A percentile compares a stretch with the other conserved stretches of the same genome.
phyloP scores from a whole-genome alignment of 2,797 vertebrate species.

The Corythornis leucogaster region DNA sequence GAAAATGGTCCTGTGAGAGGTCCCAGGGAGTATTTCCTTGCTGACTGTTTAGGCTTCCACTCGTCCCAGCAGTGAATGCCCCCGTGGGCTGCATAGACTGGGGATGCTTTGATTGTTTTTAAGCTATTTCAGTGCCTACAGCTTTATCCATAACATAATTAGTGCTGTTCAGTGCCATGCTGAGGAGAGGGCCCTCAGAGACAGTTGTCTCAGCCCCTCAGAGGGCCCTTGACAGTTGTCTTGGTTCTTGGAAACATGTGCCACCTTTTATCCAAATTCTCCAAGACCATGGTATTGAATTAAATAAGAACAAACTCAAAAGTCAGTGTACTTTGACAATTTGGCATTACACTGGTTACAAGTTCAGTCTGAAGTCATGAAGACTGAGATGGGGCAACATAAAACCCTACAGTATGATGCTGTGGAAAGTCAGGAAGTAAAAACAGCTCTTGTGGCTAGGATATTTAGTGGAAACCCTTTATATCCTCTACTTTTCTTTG shows the following conservation, averaged over 20 bases:
- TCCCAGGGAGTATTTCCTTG: neutral
- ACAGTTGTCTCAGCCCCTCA: no score
- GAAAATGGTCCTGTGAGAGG: neutral
- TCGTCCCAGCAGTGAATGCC: neutral
- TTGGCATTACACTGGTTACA: neutral
- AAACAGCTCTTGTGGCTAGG: neutral
- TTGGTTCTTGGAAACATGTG: neutral
- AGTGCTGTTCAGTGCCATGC: neutral
- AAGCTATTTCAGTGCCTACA: neutral
- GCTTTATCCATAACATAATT: neutral
- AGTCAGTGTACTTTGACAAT: neutral
- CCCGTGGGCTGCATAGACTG: no score
- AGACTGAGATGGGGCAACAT: neutral
- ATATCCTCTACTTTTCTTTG: neutral
- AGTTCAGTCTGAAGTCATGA: neutral
- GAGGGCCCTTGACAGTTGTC: neutral
- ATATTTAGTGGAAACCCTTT: neutral
- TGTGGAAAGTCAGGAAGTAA: neutral
- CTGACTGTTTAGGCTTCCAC: neutral
- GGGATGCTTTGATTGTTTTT: neutral
- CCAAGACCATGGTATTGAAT: neutral
- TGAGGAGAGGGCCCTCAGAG: neutral
- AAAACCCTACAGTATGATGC: neutral
- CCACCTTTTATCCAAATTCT: neutral
- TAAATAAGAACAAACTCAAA: neutral